Evolutionary conservation across 2,113 vertebrate genomes (phyloP), one percentile per base, ranked within the genome.

Genomic region (Clarias magur): DNA sequence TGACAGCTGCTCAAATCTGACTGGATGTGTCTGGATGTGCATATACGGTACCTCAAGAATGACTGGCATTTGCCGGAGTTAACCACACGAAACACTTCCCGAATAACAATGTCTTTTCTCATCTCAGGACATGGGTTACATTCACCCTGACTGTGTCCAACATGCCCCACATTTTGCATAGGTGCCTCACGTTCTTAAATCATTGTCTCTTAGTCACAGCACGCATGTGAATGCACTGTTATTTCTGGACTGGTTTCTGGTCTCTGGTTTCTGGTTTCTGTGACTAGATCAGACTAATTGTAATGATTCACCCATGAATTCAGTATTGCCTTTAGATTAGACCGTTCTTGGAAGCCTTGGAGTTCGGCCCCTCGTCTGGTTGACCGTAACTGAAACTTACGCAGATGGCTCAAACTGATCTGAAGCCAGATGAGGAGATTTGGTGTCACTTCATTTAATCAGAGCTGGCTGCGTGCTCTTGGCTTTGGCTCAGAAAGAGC

Each of bases 401-500:
- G 27, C 86, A 87, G 86, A 87, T 87, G 86, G 86, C 72, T 79
- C 19, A 21, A 56, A 83, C 60, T 78, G 60, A 87, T 87, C 72
- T 87, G 86, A 83, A 59, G 86, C 78, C 88, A 88, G 88, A 88
- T 82, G 84, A 88, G 87, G 76, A 89, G 65, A 89, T 82, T 86
- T 83, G 81, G 54, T 80, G 42, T 79, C 82, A 73, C 63, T 85
- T 82, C 76, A 88, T 79, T 85, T 68, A 82, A 83, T 87, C 86
- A 87, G 86, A 82, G 80, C 82, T 85, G 57, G 70, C 62, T 67
- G 54, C n/a, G 82, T 27, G 68, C 85, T 83, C 21, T 72, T 88
- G 87, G 86, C 86, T 54, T 17, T 15, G 48, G 59, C 60, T 87
- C 86, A 83, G 81, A 87, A 42, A 8, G 81, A 67, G 53, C 21